Base-by-base conservation (phyloP, 2,888 invertebrate species). In the Lochmaea capreae region DNA sequence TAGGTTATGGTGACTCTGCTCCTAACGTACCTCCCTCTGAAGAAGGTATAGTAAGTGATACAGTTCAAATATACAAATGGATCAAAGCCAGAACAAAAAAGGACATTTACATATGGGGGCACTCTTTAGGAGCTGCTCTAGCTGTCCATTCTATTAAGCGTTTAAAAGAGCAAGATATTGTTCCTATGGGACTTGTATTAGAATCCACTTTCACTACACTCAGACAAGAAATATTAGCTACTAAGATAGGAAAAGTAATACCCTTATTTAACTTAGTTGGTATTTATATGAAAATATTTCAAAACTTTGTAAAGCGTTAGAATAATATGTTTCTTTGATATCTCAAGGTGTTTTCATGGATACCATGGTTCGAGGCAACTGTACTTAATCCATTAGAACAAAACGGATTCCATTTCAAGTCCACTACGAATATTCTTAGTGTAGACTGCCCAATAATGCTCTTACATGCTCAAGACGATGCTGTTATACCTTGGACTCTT, bases 1-100 rank as follows among this genome's bases (percentile, higher is more conserved):
- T 8, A 86, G 87, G 83, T 65, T 87, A 84, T 77, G 87, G 83
- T n/a, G 87, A 86, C 76, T 87, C 87, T 0, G 81, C 77, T 0
- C 72, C 80, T 10, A 73, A 79, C 57, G 82, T 80, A 12, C 75
- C 76, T 33, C 79, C 84, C 57, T 79, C 83, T 2, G 87, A 87
- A 81, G 73, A 77, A 42, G 84, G 81, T 3, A 83, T 87, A 1
- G 82, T 85, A 2, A 80, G 81, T 66, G 87, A 87, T 74, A 81
- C 84, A 9, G 74, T 83, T 14, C 84, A 85, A 72, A 78, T 87
- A 16, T 86, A 84, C 75, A 77, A 83, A 71, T 85, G 85, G 85
- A 69, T 86, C 3, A 72, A 73, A 22, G 65, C 69, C 3, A 81
- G 83, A 8, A 82, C 83, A 3, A 74, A 74, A 9, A 80, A 81